Base-by-base conservation (phyloP, 2,797 vertebrate genomes). In the Sebastes diaconus region DNA sequence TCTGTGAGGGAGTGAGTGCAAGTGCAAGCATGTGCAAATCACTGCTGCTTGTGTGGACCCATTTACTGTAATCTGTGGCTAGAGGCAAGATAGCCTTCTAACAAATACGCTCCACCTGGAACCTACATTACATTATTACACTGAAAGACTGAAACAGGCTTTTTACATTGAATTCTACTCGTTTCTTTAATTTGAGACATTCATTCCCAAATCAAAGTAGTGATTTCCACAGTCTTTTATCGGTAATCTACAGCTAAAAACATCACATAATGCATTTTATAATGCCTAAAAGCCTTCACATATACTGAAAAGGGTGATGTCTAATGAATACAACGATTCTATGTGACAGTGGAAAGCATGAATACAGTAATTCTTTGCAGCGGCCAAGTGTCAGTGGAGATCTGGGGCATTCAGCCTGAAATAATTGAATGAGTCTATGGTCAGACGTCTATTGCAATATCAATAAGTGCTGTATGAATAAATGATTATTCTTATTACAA, bases 11-110 rank as follows among this genome's bases (percentile, higher is more conserved):
- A 42, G n/a, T 67, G 20, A 57, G 54, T 63, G 83, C 78, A 79
- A 83, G 81, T 76, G 69, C 18, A 58, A 87, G 79, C 75, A 6
- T 81, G 87, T 72, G 55, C 39, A 67, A 46, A 81, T 84, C 69
- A 78, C 16, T 75, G 86, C 74, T 84, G 65, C 42, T 73, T 75
- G 29, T 80, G 68, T 81, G 61, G 39, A 81, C 42, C 71, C 70
- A 87, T 87, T 90, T 67, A 77, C 29, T 2, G 29, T 36, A 80
- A 81, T 81, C 46, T 73, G 46, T 83, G 68, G 76, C 87, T 85
- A 16, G 67, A 85, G 80, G 79, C 84, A 72, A 79, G 70, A 83
- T 46, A 54, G 68, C 57, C 34, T 70, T 75, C 69, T 59, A 34
- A 73, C 13, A 74, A 34, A 76, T 16, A 68, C 42, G 36, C 34